These are phyloP conservation scores for Macroglossus sobrinus DNA, from an alignment of 2,113 vertebrate species.

Conservation along the genomic window DNA sequence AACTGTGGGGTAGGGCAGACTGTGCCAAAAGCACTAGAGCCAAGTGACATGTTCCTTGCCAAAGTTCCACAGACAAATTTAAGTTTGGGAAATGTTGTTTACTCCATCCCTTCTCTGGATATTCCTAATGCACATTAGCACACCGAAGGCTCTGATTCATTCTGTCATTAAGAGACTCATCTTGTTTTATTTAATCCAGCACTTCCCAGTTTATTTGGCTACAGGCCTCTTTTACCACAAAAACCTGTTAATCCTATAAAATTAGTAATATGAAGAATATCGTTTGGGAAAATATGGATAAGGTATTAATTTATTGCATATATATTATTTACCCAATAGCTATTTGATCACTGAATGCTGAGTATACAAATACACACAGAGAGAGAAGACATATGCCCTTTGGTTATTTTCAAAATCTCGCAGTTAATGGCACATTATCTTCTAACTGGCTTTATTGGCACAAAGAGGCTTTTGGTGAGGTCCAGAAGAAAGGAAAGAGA, in stretches of 20 bases:
- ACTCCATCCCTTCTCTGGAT: background rate
- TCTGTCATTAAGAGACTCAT: background rate
- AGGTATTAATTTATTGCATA: background rate
- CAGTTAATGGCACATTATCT: background rate
- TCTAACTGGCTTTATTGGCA: background rate
- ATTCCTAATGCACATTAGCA: background rate
- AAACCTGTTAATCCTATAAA: background rate
- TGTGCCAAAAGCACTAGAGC: background rate
- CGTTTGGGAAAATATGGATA: background rate
- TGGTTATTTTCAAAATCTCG: background rate
- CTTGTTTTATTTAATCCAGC: background rate
- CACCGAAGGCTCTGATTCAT: background rate
- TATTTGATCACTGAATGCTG: background rate
- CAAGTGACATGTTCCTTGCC: background rate
- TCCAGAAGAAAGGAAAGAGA: background rate
- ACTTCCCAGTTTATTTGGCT: background rate
- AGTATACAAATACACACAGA: background rate
- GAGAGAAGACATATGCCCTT: background rate
- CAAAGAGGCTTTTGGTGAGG: background rate
- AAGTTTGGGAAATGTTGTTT: background rate
- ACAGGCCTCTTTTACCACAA: background rate
- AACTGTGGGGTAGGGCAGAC: background rate
- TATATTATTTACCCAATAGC: background rate
- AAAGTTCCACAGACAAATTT: background rate
- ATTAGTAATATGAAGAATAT: background rate